Conservation (phyloP, 2,797 vertebrate species). For the Coluber constrictor region DNA sequence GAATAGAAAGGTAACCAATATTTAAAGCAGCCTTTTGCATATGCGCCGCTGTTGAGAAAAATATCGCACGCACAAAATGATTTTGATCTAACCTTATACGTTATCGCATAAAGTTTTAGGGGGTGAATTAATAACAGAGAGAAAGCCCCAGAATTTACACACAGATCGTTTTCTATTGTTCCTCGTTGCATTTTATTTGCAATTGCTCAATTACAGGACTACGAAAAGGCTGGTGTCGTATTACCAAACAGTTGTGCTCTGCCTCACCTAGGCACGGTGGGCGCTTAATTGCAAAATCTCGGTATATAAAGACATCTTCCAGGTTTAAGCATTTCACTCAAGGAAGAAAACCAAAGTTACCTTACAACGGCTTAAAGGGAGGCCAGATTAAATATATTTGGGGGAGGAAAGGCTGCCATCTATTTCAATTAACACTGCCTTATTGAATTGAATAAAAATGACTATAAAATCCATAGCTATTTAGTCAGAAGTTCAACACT, state of each 20-base stretch:
- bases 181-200: not conserved
- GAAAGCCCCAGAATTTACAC: not conserved
- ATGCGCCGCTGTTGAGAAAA: not conserved
- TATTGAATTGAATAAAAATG: constrained; percentile 43
- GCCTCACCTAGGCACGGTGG: too few relatives aligned
- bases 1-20: not conserved
- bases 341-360: not conserved
- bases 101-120: not conserved
- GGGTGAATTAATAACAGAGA: not conserved
- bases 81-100: not conserved
- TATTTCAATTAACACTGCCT: constrained; percentile 32
- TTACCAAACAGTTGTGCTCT: not conserved
- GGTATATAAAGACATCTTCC: not conserved
- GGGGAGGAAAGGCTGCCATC: not conserved
- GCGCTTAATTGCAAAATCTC: not conserved
- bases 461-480: constrained; percentile 43
- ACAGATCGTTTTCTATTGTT: not conserved
- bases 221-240: not conserved
- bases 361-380: not conserved
- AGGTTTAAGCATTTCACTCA: not conserved
- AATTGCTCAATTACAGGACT: not conserved
- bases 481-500: constrained; percentile 45
- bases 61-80: not conserved
- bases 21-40: not conserved
- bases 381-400: constrained; percentile 25